These are phyloP conservation scores for Magallana nippona DNA, from an alignment of 2,888 invertebrate species.

Conservation along the genomic window DNA sequence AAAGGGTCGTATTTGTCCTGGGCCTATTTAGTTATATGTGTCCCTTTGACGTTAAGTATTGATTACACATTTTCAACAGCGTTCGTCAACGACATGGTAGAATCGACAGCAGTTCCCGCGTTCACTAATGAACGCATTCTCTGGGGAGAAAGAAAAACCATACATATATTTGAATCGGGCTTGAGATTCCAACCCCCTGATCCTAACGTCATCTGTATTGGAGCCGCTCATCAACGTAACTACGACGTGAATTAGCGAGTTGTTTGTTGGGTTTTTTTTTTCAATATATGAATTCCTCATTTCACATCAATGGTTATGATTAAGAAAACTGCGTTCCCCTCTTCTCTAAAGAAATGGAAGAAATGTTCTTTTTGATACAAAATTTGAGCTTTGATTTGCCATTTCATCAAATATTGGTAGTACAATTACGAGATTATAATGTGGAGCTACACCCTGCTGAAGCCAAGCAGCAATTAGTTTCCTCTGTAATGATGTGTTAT, in stretches of 20 bases:
- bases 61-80: background rate
- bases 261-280: no score
- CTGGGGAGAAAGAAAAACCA: background rate
- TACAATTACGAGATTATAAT: background rate
- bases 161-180: background rate
- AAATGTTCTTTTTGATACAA: background rate
- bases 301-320: background rate
- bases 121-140: slow-evolving; percentile 1
- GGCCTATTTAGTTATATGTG: background rate
- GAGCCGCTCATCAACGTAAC: no score
- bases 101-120: background rate
- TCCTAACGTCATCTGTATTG: background rate
- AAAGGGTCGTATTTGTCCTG: background rate
- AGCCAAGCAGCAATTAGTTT: slow-evolving; percentile 15
- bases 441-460: background rate
- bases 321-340: background rate
- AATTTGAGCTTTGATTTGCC: background rate
- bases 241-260: no score
- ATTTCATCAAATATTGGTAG: background rate
- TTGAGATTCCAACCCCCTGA: background rate
- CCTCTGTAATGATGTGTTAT: slow-evolving; percentile 15
- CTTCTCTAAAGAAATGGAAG: background rate
- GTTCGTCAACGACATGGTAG: background rate
- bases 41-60: background rate
- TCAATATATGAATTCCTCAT: no score